Evolutionary conservation across 2,113 vertebrate genomes (phyloP).

Genomic region (Malurus melanocephalus): DNA sequence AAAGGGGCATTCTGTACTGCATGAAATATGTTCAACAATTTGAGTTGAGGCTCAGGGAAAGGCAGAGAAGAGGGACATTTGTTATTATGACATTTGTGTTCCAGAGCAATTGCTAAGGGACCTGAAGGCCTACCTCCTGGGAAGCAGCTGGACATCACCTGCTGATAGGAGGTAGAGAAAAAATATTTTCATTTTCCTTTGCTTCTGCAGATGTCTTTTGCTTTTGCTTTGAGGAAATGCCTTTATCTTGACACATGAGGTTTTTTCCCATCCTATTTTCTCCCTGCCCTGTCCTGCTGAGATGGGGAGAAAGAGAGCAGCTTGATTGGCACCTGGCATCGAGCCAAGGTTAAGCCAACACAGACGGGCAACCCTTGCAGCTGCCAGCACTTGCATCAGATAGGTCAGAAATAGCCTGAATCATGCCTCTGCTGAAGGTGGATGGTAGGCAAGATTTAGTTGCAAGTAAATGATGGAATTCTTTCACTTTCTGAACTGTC

Average conservation of each 20-base stretch:
- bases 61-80: neutral
- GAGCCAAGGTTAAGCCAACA: neutral
- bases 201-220: neutral
- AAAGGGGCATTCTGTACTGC: rapidly evolving
- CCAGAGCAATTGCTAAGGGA: neutral
- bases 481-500: neutral
- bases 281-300: neutral
- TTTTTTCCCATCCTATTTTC: neutral
- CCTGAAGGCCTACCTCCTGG: neutral
- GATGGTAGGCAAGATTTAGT: neutral
- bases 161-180: neutral
- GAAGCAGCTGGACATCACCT: neutral
- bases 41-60: neutral
- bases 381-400: neutral
- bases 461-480: neutral
- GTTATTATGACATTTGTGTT: neutral
- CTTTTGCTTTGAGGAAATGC: neutral
- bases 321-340: neutral
- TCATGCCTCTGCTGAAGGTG: neutral
- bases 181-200: neutral
- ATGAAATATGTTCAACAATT: neutral
- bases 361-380: neutral
- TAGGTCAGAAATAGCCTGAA: neutral
- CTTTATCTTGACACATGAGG: neutral
- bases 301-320: neutral